phyloP scores from a whole-genome alignment of 1,140 invertebrate species.

The Nylanderia fulva region DNA sequence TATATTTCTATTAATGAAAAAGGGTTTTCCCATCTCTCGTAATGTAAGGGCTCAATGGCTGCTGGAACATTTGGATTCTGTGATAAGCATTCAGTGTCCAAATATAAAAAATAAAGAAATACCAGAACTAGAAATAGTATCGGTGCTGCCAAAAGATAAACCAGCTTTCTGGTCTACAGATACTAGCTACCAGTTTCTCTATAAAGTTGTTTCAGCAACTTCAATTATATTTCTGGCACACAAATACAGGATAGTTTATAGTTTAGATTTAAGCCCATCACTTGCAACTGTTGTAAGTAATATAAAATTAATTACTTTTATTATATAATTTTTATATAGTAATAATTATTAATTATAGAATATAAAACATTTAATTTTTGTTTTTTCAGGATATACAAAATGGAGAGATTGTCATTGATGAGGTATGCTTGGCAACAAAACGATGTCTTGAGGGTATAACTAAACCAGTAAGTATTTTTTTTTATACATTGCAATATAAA shows the following conservation, averaged over 20 bases:
- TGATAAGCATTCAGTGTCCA: constrained; percentile 86
- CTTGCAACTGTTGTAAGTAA: constrained; percentile 89
- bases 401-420: constrained; percentile 90
- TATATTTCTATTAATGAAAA: constrained; percentile 91
- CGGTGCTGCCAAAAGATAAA: constrained; percentile 87
- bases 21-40: constrained; percentile 91
- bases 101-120: constrained; percentile 80
- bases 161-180: constrained; percentile 85
- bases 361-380: constrained; percentile 45
- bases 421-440: constrained; percentile 89
- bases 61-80: constrained; percentile 89
- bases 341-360: background rate
- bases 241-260: constrained; percentile 91
- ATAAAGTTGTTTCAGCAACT: constrained; percentile 85
- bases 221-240: constrained; percentile 86
- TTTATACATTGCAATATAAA: background rate
- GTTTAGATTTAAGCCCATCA: constrained; percentile 93
- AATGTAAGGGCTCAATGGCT: constrained; percentile 92
- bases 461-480: constrained; percentile 87
- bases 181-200: constrained; percentile 86
- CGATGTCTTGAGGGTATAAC: constrained; percentile 88
- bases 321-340: constrained; percentile 9
- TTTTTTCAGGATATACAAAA: constrained; percentile 88
- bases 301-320: constrained; percentile 30
- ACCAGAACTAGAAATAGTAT: constrained; percentile 88